Conservation (phyloP, 2,113 vertebrate species). For the Maccullochella peelii region DNA sequence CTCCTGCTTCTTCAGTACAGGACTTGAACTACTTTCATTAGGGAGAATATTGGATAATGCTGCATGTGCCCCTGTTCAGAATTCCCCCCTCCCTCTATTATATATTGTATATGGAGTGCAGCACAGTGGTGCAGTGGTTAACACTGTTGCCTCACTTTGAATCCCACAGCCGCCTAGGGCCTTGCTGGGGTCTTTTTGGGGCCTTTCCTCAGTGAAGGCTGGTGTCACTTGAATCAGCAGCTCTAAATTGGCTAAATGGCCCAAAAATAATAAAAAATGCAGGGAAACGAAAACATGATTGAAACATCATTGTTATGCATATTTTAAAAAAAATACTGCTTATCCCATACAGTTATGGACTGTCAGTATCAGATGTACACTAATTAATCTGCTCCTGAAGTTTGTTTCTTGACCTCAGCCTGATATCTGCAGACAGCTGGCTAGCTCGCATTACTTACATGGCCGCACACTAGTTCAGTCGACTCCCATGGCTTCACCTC, state of each 20-base stretch:
- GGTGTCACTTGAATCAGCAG: neutral
- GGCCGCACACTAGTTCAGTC: neutral
- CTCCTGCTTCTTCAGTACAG: constrained; percentile 45
- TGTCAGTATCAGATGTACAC: neutral
- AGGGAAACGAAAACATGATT: neutral
- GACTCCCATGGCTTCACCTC: neutral
- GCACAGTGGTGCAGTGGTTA: neutral
- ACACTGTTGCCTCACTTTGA: neutral
- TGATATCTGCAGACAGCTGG: constrained; percentile 7
- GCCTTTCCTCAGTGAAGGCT: neutral
- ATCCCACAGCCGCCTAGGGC: neutral
- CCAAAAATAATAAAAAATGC: no score
- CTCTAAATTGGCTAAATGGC: neutral
- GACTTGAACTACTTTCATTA: constrained; percentile 27
- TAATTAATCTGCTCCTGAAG: constrained; percentile 16
- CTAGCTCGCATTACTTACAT: neutral
- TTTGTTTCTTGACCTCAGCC: constrained; percentile 2
- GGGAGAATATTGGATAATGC: constrained; percentile 14
- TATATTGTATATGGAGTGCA: neutral
- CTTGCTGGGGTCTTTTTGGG: neutral
- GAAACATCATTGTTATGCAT: neutral
- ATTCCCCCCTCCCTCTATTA: neutral
- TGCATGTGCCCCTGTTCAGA: neutral
- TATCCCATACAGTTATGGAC: neutral
- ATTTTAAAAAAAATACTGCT: neutral